phyloP scores from a whole-genome alignment of 2,888 invertebrate genomes.

The Papilio demoleus region DNA sequence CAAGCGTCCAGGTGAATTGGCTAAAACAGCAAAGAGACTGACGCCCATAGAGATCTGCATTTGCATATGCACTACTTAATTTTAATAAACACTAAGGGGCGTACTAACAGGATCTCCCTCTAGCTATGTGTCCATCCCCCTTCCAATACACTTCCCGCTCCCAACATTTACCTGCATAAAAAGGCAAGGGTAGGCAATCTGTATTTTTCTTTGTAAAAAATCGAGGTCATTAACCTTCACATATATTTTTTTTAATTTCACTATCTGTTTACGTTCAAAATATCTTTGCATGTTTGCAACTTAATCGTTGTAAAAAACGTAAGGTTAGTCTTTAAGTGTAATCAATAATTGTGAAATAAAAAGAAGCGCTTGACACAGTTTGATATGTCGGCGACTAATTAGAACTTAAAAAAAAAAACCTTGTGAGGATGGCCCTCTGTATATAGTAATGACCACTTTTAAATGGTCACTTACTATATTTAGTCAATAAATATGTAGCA shows the following conservation, averaged over 20 bases:
- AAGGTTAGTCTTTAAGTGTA: not conserved
- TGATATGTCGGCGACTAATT: conserved; percentile 19
- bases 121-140: too few species aligned
- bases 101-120: too few species aligned
- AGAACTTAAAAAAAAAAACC: conserved; percentile 37
- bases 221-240: not conserved
- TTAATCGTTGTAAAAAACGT: not conserved
- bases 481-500: conserved; percentile 17
- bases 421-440: conserved; percentile 30
- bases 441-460: conserved; percentile 21
- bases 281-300: not conserved
- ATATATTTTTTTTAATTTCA: not conserved
- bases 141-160: too few species aligned
- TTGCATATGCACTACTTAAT: too few species aligned
- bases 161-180: too few species aligned
- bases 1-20: too few species aligned
- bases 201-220: not conserved
- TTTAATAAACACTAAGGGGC: too few species aligned
- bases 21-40: too few species aligned
- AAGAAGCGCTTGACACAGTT: conserved; percentile 36
- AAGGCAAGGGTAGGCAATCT: too few species aligned
- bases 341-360: conserved; percentile 24
- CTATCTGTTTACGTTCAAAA: not conserved
- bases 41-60: too few species aligned
- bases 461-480: conserved; percentile 31